Percentiles rank a stretch among this genome's conserved stretches.
Evolutionary conservation across 2,113 vertebrate genomes (phyloP).

Genomic region (Pheucticus melanocephalus): DNA sequence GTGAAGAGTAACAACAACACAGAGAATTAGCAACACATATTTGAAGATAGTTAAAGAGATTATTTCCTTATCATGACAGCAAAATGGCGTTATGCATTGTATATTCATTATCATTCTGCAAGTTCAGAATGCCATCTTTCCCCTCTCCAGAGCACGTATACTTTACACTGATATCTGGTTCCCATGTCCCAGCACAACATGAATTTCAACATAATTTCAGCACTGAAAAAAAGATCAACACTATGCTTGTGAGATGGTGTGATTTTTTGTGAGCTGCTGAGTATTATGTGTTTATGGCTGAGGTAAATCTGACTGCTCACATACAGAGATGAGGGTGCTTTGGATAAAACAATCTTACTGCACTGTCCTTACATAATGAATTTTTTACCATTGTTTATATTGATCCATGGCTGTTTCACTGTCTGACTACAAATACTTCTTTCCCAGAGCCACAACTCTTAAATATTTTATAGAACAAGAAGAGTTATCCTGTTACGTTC

Average conservation of each 20-base stretch:
- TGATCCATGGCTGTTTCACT: not conserved
- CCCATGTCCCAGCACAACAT: not conserved
- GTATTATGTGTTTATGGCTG: not conserved
- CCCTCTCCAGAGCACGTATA: not conserved
- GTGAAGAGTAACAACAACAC: not conserved
- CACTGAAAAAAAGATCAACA: not conserved
- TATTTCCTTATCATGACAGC: constrained; percentile 3
- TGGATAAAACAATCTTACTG: not conserved
- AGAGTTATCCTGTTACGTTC: not conserved
- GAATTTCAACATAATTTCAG: not conserved
- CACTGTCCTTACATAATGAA: not conserved
- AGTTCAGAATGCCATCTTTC: not conserved
- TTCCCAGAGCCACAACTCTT: not conserved
- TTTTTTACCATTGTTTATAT: not conserved
- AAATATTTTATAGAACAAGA: not conserved
- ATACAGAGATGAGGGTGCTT: not conserved
- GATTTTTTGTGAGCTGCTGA: not conserved
- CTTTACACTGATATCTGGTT: not conserved
- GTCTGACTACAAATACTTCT: not conserved
- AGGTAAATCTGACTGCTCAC: not conserved
- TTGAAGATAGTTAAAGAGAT: not conserved
- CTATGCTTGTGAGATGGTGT: not conserved
- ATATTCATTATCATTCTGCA: not conserved
- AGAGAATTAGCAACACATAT: not conserved
- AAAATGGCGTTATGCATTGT: not conserved